Evolutionary conservation across 2,888 invertebrate genomes (phyloP), one percentile per base, ranked within the genome.

Genomic region (Caenorhabditis panamensis): DNA sequence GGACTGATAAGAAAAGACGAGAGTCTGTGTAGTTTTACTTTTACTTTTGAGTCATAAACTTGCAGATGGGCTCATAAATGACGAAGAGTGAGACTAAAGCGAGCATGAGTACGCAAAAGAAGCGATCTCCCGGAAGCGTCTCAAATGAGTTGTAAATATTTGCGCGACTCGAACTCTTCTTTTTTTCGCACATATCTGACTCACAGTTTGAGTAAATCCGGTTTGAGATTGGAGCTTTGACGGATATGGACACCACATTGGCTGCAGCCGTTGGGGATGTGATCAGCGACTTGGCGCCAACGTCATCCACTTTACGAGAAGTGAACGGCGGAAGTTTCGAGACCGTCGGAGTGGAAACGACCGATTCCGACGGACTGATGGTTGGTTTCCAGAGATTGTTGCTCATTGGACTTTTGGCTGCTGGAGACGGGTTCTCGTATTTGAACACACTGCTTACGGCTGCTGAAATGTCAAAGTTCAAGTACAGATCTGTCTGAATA

Each of bases 241-340:
- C 80, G 49, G 80, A 69, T 68, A 80, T 80, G 18, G 80, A 80
- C 28, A 80, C 80, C 49, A 80, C 75, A 41, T 75, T 72, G 44
- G 72, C 56, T n/a, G 51, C 51, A 62, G 49, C 24, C 2, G 31
- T 67, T 18, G 67, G 67, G 8, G 78, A 59, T 31, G 61, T 73
- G 67, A 79, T 72, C 59, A 68, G 49, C 36, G 73, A 73, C 53
- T 73, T 79, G 41, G 64, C 31, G 44, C 79, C 59, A 47, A 79
- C 73, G 64, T 79, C 79, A 66, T 79, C 73, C 56, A 79, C 68
- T 73, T 73, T 73, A 20, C 79, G 66, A n/a, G 66, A 58, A 53
- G 63, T 2, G 64, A 79, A 68, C 44, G n/a, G n/a, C n/a, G 73
- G 36, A 24, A 79, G 59, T 61, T 72, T 72, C 58, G 56, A 67